A percentile compares a stretch with the other conserved stretches of the same genome.
phyloP scores from a whole-genome alignment of 2,888 invertebrate genomes.

The Morpho achilles region DNA sequence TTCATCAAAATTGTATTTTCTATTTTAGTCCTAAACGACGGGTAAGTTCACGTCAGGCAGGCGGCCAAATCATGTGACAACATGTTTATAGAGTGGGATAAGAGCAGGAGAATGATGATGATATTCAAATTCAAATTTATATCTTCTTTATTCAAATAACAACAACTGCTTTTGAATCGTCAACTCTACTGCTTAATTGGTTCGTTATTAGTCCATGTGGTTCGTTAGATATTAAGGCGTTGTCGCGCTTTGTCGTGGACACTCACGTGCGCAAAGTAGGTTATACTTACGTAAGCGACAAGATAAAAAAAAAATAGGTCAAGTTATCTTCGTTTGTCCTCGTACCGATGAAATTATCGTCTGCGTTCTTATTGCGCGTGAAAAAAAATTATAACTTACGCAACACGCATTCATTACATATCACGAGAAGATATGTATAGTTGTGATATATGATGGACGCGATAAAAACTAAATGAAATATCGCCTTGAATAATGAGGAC shows the following conservation, averaged over 20 bases:
- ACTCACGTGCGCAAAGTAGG: slow-evolving; percentile 65
- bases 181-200: too few relatives aligned
- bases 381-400: slow-evolving; percentile 55
- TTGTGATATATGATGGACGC: slow-evolving; percentile 7
- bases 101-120: too few relatives aligned
- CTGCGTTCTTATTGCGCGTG: slow-evolving; percentile 58
- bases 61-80: too few relatives aligned
- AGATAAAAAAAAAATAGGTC: slow-evolving; percentile 76
- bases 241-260: slow-evolving; percentile 46
- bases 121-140: too few relatives aligned
- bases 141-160: too few relatives aligned
- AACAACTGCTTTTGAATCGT: too few relatives aligned
- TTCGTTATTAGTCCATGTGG: too few relatives aligned
- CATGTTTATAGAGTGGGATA: too few relatives aligned
- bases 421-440: slow-evolving; percentile 6
- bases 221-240: slow-evolving; percentile 39
- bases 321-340: slow-evolving; percentile 77
- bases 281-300: slow-evolving; percentile 63
- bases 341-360: slow-evolving; percentile 71
- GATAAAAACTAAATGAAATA: slow-evolving; percentile 11
- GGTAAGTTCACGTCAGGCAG: too few relatives aligned
- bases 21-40: too few relatives aligned
- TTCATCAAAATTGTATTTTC: too few relatives aligned
- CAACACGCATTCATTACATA: slow-evolving; percentile 40
- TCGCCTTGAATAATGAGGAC: slow-evolving; percentile 16